Conservation (phyloP, 1,140 invertebrate genomes). For the Drosophila triauraria region DNA sequence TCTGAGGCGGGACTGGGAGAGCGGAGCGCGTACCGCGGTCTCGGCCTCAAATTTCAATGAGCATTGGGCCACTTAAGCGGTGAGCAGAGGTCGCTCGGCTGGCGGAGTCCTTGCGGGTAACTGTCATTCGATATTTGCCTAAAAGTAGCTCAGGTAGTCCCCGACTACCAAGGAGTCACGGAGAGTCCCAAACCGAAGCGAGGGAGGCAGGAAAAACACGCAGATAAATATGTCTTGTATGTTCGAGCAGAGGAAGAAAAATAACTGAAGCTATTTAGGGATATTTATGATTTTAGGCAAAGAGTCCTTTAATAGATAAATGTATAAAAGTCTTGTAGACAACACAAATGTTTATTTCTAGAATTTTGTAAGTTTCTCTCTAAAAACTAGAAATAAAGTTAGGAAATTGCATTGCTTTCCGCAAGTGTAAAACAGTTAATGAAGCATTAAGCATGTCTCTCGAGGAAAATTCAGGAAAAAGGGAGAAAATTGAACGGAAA, state of each 20-base stretch:
- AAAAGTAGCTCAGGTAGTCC: constrained; percentile 47
- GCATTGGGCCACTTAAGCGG: constrained; percentile 56
- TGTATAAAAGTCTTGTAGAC: no score
- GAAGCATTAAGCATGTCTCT: constrained; percentile 65
- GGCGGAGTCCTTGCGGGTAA: constrained; percentile 18
- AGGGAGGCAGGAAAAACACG: constrained; percentile 16
- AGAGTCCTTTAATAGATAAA: no score
- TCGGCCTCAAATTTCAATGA: constrained; percentile 69
- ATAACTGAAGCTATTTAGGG: background rate
- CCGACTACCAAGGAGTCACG: background rate
- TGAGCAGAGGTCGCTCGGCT: constrained; percentile 12
- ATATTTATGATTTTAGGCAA: no score
- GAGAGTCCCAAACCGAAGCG: constrained; percentile 2
- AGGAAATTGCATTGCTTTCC: background rate
- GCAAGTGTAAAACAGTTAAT: constrained; percentile 56
- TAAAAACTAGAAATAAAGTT: background rate
- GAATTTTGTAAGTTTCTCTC: no score
- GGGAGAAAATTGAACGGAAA: background rate
- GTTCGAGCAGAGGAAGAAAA: background rate
- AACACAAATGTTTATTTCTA: no score
- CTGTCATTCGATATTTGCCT: constrained; percentile 50
- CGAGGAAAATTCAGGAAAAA: constrained; percentile 34
- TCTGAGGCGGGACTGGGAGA: constrained; percentile 2
- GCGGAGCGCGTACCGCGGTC: constrained; percentile 6
- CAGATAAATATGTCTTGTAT: background rate